Evolutionary conservation across 2,113 vertebrate species (phyloP).

Genomic region (Chloropsis cyanopogon): DNA sequence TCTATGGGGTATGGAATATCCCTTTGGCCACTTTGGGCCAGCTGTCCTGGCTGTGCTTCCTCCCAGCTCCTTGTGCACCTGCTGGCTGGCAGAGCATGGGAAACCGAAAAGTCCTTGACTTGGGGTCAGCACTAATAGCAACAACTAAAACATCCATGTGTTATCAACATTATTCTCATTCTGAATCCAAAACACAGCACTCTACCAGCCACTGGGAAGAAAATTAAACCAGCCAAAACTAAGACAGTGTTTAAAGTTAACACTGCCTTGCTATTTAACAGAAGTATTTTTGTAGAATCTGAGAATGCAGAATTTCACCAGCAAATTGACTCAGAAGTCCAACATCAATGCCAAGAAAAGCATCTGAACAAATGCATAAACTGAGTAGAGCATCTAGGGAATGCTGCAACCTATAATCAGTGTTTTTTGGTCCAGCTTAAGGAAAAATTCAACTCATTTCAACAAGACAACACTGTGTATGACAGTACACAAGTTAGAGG

Average conservation of each 20-base stretch:
- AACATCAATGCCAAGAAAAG: neutral
- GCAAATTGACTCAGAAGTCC: neutral
- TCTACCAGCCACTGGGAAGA: neutral
- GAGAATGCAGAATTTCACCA: neutral
- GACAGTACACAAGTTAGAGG: neutral
- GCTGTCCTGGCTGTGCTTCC: neutral
- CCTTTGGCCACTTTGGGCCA: neutral
- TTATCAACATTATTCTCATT: neutral
- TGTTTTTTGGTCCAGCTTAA: neutral
- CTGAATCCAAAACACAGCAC: neutral
- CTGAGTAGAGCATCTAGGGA: neutral
- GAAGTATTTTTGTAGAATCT: neutral
- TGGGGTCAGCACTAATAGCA: neutral
- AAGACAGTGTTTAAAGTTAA: neutral
- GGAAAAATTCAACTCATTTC: neutral
- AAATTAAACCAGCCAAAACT: neutral
- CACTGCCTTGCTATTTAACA: neutral
- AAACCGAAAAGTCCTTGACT: neutral
- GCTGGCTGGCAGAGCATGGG: neutral
- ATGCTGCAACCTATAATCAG: neutral
- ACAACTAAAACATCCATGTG: neutral
- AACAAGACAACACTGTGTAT: neutral
- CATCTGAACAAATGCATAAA: neutral
- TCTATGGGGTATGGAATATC: fast-evolving
- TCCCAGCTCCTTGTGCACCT: neutral